Conservation (phyloP, 2,797 vertebrate genomes). For the Phoxinus dragarum region DNA sequence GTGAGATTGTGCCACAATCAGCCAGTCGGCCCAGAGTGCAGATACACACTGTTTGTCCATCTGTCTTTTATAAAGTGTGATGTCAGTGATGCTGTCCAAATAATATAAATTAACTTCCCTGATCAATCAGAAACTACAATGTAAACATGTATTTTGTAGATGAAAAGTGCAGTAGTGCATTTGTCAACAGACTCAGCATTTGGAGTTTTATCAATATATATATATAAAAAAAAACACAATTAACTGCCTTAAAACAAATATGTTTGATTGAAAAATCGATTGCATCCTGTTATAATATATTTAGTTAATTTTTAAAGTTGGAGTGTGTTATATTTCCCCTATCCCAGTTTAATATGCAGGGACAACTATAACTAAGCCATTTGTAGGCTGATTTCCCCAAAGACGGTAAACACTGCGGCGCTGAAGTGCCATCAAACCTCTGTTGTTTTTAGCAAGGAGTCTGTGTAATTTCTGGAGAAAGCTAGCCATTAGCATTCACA, state of each 20-base stretch:
- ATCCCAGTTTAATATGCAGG: constrained; percentile 1
- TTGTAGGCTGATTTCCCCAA: constrained; percentile 7
- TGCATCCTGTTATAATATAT: background rate
- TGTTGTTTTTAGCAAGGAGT: constrained; percentile 3
- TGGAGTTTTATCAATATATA: no score
- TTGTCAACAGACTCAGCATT: no score
- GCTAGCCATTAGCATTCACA: background rate
- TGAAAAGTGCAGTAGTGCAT: no score
- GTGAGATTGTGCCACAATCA: background rate
- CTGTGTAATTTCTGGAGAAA: constrained; percentile 22
- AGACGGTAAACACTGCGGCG: background rate
- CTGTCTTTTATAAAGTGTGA: background rate
- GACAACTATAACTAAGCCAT: constrained; percentile 9
- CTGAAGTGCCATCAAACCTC: constrained; percentile 12
- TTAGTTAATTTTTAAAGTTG: background rate
- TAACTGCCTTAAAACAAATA: background rate
- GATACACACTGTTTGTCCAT: no score
- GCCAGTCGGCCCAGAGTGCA: background rate
- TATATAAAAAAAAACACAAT: no score
- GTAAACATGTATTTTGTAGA: background rate
- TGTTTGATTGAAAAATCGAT: background rate
- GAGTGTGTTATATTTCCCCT: background rate
- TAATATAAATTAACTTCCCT: background rate
- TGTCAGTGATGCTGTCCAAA: background rate
- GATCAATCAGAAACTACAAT: background rate